These are phyloP conservation scores for Folsomia candida DNA, from an alignment of 2,888 invertebrate genomes.

Conservation along the genomic window DNA sequence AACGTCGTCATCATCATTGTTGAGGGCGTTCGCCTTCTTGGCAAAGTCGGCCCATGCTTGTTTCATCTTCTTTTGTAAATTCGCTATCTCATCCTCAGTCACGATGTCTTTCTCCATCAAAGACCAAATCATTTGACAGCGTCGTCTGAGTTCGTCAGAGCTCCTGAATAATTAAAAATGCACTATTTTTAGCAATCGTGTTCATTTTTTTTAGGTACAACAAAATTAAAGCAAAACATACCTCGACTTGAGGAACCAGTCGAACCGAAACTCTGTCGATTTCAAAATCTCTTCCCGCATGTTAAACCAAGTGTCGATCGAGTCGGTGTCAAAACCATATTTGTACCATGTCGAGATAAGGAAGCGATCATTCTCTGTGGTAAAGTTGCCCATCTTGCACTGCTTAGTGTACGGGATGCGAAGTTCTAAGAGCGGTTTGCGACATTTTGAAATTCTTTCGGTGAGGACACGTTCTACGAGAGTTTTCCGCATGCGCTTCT, in stretches of 20 bases:
- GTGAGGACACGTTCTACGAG: neutral
- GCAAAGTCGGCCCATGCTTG: neutral
- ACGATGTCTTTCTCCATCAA: neutral
- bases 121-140: neutral
- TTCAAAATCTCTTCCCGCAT: neutral
- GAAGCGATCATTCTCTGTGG: slow-evolving; percentile 6
- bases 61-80: neutral
- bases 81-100: neutral
- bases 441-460: neutral
- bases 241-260: slow-evolving; percentile 10
- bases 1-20: no score
- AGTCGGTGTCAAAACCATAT: neutral
- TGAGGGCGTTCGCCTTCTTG: no score
- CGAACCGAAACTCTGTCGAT: slow-evolving; percentile 9
- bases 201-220: neutral
- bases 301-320: neutral
- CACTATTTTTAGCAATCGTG: neutral
- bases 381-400: neutral
- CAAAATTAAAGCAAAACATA: neutral
- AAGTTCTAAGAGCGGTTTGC: neutral
- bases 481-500: neutral
- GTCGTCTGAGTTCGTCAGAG: neutral
- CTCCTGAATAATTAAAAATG: neutral
- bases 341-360: neutral
- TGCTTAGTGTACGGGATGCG: neutral